Base-by-base conservation (phyloP, 2,888 invertebrate genomes). In the Apamea monoglypha region DNA sequence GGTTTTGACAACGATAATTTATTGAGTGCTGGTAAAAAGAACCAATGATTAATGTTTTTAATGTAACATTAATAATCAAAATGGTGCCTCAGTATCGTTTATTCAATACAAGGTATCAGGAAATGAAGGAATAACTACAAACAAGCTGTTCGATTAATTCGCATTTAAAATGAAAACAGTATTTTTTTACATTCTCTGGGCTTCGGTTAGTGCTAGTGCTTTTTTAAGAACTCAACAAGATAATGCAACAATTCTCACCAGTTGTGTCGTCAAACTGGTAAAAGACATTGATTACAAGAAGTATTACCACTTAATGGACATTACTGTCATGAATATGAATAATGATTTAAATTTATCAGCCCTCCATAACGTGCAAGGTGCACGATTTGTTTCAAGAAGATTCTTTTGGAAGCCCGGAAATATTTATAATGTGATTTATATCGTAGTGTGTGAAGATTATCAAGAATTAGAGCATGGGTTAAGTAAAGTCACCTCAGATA, bases 241-340 rank as follows among this genome's bases (percentile, higher is more conserved):
- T 50, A 8, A 74, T 71, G 21, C 18, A 32, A 12, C 16, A 44
- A 47, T 10, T 64, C 76, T 81, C 50, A 88, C 76, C n/a, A 78
- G 29, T 40, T 92, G 92, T 77, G 75, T 92, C 3, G 61, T 78
- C 16, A 87, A 84, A 36, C 72, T 91, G 25, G 29, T 91, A 10
- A 50, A 81, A 69, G 81, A 81, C 2, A 81, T 91, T 29, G 74
- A 86, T 66, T 61, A 71, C 18, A 83, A 76, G 5, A 74, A 71
- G 25, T 69, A 75, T 4, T 73, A 44, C 6, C 59, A 78, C 3
- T 5, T 29, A 14, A 53, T 78, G 32, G 92, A 92, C 50, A 84
- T 93, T 6, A 91, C 89, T 14, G 76, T 91, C 14, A 85, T 92
- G 44, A 89, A 92, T 78, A 82, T 84, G 6, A 85, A 92, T 16